Percentiles rank a stretch among this genome's conserved stretches.
Conservation (phyloP, 2,797 vertebrate species). For the Rhodeus uyekii region DNA sequence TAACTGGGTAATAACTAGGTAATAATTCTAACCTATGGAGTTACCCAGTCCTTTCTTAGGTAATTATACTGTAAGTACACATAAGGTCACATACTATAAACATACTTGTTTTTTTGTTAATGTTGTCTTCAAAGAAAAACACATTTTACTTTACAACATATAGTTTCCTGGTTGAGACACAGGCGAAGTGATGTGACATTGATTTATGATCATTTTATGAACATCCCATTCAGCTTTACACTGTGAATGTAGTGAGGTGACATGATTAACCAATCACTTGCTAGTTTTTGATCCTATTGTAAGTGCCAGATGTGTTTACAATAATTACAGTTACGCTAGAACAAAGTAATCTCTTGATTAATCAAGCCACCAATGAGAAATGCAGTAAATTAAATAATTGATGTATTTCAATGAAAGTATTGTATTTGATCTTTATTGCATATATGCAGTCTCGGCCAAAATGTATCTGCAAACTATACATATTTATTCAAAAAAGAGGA, state of each 20-base stretch:
- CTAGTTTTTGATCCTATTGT: not conserved
- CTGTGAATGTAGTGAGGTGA: not conserved
- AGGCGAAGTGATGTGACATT: not conserved
- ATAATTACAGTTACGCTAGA: not conserved
- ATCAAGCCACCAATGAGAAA: not conserved
- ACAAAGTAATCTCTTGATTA: not conserved
- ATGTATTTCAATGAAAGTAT: not conserved
- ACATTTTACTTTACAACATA: not conserved
- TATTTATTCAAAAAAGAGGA: slow-evolving; percentile 15
- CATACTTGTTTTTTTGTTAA: not conserved
- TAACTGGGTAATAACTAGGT: too few species aligned
- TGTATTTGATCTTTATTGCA: not conserved
- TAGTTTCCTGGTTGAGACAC: not conserved
- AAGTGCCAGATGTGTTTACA: not conserved
- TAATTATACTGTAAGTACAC: too few species aligned
- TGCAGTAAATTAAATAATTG: not conserved
- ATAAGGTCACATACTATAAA: too few species aligned
- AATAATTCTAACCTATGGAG: too few species aligned
- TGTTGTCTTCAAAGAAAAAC: not conserved
- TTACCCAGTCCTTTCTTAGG: too few species aligned
- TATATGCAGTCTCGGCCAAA: not conserved
- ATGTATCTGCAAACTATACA: slow-evolving; percentile 6
- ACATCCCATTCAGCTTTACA: not conserved
- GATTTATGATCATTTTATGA: not conserved
- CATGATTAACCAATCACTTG: not conserved